Evolutionary conservation across 2,888 invertebrate genomes (phyloP), one percentile per base, ranked within the genome.

Genomic region (Tryphoninae sp.): DNA sequence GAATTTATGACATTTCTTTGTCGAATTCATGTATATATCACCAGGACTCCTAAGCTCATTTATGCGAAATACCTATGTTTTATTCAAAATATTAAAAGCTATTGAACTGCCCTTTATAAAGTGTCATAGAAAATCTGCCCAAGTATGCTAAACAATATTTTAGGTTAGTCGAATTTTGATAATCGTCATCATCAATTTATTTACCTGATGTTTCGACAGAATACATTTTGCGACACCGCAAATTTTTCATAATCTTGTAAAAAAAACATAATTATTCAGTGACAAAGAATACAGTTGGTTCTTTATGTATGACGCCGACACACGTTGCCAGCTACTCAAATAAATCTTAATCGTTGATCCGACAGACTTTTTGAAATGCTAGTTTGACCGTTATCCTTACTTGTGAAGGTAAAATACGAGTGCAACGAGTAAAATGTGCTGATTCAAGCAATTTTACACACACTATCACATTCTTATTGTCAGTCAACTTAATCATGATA

Each of bases 401-500:
- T 51, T 2, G 22, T n/a, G 23, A 49, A 51, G 19, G 9, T 65
- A 65, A 51, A 9, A 45, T 49, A 49, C 11, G 33, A 45, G 33
- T 33, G 51, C 22, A 62, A 40, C n/a, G 51, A 45, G 45, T 11
- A 45, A 45, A 45, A 13, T 13, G 9, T 45, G 45, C 13, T 45
- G 13, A 45, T 45, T 3, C 13, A 45, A 9, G 3, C 16, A 16
- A n/a, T 26, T 40, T 45, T 40, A 26, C 26, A 40, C 33, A 23
- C 40, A 73, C 51, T 51, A 51, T 62, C 22, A 3, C n/a, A 26
- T 1, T 51, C 19, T 53, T 16, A 68, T 68, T 16, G 53, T 33
- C 16, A 68, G 7, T 40, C 19, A 71, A 59, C 42, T 42, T 55
- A 4, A 16, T 64, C 9, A 69, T 7, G 45, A 68, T 40, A 72